Percentiles rank a stretch among this genome's conserved stretches.
phyloP scores from a whole-genome alignment of 2,888 invertebrate species.

The Opisthograptis luteolata region DNA sequence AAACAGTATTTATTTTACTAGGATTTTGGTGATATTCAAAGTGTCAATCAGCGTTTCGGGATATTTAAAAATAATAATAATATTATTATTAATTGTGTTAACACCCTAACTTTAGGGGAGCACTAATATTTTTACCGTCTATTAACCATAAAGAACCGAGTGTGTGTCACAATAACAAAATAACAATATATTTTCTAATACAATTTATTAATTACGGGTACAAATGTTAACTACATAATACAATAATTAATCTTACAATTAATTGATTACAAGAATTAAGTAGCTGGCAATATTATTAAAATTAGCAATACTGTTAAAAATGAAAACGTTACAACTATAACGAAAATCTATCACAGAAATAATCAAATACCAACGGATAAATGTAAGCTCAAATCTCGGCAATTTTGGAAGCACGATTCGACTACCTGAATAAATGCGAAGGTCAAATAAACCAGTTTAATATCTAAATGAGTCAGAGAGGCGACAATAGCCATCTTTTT shows the following conservation, averaged over 20 bases:
- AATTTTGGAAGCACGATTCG: slow-evolving; percentile 54
- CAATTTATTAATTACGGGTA: slow-evolving; percentile 57
- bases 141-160: slow-evolving; percentile 37
- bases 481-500: slow-evolving; percentile 35
- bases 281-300: slow-evolving; percentile 65
- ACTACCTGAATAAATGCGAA: slow-evolving; percentile 46
- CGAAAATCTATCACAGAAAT: slow-evolving; percentile 68
- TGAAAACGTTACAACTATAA: slow-evolving; percentile 48
- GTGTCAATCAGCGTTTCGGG: slow-evolving; percentile 78
- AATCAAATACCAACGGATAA: slow-evolving; percentile 43
- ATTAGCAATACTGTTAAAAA: slow-evolving; percentile 65
- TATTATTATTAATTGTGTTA: slow-evolving; percentile 58
- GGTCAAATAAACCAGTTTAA: slow-evolving; percentile 59
- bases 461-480: slow-evolving; percentile 40
- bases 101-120: slow-evolving; percentile 62
- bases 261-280: slow-evolving; percentile 50
- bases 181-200: slow-evolving; percentile 56
- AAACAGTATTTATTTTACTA: slow-evolving; percentile 39
- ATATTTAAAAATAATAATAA: slow-evolving; percentile 30
- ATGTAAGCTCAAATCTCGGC: slow-evolving; percentile 37
- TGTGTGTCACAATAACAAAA: slow-evolving; percentile 67
- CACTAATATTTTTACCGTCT: slow-evolving; percentile 50
- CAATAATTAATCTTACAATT: slow-evolving; percentile 52
- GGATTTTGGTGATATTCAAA: slow-evolving; percentile 68
- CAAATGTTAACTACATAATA: slow-evolving; percentile 60